These are phyloP conservation scores for Drosophila sordidula DNA, from an alignment of 2,888 invertebrate genomes.

Conservation along the genomic window DNA sequence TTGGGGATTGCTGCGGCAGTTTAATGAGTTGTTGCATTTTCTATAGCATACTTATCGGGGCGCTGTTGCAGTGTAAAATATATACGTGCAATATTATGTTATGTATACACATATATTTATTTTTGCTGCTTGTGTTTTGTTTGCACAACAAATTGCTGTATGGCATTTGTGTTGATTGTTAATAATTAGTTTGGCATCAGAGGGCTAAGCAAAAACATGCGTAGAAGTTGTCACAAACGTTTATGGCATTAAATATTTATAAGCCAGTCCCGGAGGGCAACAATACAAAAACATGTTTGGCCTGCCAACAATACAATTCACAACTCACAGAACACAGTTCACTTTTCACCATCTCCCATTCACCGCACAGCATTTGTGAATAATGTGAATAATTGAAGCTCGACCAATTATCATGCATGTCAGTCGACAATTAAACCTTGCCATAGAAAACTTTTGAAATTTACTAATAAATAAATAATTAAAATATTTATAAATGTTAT, in stretches of 20 bases:
- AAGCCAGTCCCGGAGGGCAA: constrained; percentile 30
- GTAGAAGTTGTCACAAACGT: constrained; percentile 28
- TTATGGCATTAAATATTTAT: constrained; percentile 39
- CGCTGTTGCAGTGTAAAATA: not conserved
- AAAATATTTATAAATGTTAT: constrained; percentile 53
- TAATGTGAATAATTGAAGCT: constrained; percentile 65
- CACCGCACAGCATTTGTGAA: constrained; percentile 45
- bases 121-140: constrained; percentile 5
- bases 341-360: constrained; percentile 23
- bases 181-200: constrained; percentile 55
- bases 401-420: constrained; percentile 59
- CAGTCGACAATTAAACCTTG: constrained; percentile 53
- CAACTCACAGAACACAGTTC: constrained; percentile 11
- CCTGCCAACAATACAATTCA: constrained; percentile 26
- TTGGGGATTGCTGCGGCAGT: constrained; percentile 47
- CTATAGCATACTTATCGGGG: constrained; percentile 46
- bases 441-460: constrained; percentile 34
- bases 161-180: constrained; percentile 43
- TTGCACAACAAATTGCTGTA: constrained; percentile 24
- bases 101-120: not conserved
- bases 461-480: constrained; percentile 35
- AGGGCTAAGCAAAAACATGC: constrained; percentile 12
- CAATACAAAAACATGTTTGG: constrained; percentile 11
- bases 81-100: not conserved
- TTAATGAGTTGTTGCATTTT: constrained; percentile 59